Conservation (phyloP, 2,888 invertebrate genomes). For the Bhutanitis thaidina region DNA sequence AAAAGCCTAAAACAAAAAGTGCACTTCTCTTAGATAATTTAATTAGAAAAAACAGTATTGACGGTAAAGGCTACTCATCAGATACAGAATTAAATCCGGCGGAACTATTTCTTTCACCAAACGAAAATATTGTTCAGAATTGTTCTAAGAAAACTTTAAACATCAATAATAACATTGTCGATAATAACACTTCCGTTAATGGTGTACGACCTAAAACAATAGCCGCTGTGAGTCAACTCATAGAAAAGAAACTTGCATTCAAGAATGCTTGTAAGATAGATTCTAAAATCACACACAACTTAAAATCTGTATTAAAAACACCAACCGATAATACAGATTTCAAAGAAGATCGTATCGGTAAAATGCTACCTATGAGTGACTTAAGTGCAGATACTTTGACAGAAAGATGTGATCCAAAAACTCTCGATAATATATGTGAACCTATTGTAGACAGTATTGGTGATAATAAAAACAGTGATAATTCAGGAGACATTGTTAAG, state of each 20-base stretch:
- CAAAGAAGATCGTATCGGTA: conserved; percentile 38
- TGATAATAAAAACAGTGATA: conserved; percentile 18
- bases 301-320: conserved; percentile 67
- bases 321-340: conserved; percentile 47
- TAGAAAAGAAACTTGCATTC: conserved; percentile 59
- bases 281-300: conserved; percentile 57
- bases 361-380: conserved; percentile 33
- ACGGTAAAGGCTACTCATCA: conserved; percentile 54
- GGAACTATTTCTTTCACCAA: conserved; percentile 65
- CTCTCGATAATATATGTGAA: conserved; percentile 23
- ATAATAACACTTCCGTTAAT: conserved; percentile 47
- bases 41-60: conserved; percentile 78
- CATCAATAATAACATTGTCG: conserved; percentile 72
- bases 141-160: conserved; percentile 66
- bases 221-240: conserved; percentile 62
- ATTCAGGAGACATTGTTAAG: conserved; percentile 20
- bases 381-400: conserved; percentile 29
- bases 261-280: conserved; percentile 65
- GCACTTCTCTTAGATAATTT: conserved; percentile 77
- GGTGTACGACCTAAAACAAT: conserved; percentile 59
- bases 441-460: conserved; percentile 19
- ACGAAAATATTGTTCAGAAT: conserved; percentile 55
- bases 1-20: conserved; percentile 69
- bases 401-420: conserved; percentile 22
- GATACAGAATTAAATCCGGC: conserved; percentile 66